These are phyloP conservation scores for Onychomys torridus DNA, from an alignment of 2,797 vertebrate genomes.

Conservation along the genomic window DNA sequence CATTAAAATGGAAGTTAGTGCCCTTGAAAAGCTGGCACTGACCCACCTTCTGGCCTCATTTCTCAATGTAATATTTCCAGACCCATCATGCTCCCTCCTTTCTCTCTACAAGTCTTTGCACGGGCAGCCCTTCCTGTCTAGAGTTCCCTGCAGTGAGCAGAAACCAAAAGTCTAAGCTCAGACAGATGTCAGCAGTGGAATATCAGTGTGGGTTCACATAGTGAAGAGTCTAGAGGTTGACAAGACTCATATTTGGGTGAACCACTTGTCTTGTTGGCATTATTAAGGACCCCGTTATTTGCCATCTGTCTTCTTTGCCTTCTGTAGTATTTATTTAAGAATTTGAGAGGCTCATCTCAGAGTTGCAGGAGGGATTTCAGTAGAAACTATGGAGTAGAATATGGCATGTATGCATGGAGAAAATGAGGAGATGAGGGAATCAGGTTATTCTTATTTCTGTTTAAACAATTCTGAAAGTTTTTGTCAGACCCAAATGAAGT, in stretches of 20 bases:
- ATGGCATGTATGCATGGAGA: background rate
- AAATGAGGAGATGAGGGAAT: background rate
- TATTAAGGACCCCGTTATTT: background rate
- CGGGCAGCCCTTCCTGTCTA: constrained; percentile 46
- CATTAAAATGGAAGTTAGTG: constrained; percentile 81
- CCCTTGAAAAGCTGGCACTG: constrained; percentile 79
- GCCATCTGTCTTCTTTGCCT: background rate
- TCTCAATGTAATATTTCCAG: constrained; percentile 74
- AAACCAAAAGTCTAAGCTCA: constrained; percentile 50
- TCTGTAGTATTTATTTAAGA: background rate
- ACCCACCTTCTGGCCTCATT: constrained; percentile 75
- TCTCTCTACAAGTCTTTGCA: constrained; percentile 25
- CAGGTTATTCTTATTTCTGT: background rate
- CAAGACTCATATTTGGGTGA: constrained; percentile 27
- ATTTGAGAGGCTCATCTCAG: background rate
- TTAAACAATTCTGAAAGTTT: background rate
- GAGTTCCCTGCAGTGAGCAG: constrained; percentile 45
- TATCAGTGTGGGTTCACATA: background rate
- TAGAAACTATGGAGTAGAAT: background rate
- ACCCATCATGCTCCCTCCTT: background rate
- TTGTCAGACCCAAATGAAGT: background rate
- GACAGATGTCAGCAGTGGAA: background rate
- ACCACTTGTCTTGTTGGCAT: background rate
- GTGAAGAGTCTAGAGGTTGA: constrained; percentile 24
- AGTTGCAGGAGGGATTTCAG: background rate